phyloP scores from a whole-genome alignment of 2,113 vertebrate species.

The Phrynosoma blainvillii region DNA sequence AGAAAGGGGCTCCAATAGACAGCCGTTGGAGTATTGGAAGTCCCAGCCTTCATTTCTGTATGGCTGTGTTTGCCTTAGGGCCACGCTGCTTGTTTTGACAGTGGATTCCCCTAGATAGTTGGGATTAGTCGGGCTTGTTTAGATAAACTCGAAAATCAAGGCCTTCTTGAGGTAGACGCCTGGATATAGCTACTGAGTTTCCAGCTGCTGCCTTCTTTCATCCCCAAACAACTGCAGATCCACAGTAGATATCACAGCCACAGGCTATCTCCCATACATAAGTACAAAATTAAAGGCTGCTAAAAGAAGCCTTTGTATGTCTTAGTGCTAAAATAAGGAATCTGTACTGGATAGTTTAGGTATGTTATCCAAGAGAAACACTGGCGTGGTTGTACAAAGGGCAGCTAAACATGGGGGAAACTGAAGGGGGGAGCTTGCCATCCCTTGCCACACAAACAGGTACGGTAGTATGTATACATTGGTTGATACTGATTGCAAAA shows the following conservation, averaged over 20 bases:
- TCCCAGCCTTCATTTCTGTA: slow-evolving; percentile 89
- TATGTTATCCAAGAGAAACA: slow-evolving; percentile 75
- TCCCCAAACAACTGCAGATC: slow-evolving; percentile 91
- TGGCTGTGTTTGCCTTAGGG: slow-evolving; percentile 97
- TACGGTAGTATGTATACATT: background rate
- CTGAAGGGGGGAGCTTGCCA: slow-evolving; percentile 49
- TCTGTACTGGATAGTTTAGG: slow-evolving; percentile 79
- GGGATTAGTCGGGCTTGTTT: slow-evolving; percentile 99
- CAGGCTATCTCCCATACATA: slow-evolving; percentile 85
- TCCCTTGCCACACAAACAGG: slow-evolving; percentile 45
- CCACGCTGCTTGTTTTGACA: slow-evolving; percentile 99
- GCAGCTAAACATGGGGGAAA: slow-evolving; percentile 57
- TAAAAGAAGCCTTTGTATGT: slow-evolving; percentile 84
- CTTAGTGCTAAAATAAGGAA: slow-evolving; percentile 86
- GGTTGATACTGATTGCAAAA: slow-evolving; percentile 20
- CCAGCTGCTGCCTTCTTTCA: slow-evolving; percentile 97
- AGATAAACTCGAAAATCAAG: slow-evolving; percentile 96
- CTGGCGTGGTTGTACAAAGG: slow-evolving; percentile 68
- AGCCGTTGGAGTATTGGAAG: slow-evolving; percentile 85
- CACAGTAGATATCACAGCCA: slow-evolving; percentile 90
- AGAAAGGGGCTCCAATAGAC: slow-evolving; percentile 80
- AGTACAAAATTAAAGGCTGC: slow-evolving; percentile 86
- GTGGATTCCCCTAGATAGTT: slow-evolving; percentile 98
- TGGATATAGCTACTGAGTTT: slow-evolving; percentile 91
- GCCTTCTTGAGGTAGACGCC: slow-evolving; percentile 94